Evolutionary conservation across 2,113 vertebrate genomes (phyloP).

Genomic region (Daboia siamensis): DNA sequence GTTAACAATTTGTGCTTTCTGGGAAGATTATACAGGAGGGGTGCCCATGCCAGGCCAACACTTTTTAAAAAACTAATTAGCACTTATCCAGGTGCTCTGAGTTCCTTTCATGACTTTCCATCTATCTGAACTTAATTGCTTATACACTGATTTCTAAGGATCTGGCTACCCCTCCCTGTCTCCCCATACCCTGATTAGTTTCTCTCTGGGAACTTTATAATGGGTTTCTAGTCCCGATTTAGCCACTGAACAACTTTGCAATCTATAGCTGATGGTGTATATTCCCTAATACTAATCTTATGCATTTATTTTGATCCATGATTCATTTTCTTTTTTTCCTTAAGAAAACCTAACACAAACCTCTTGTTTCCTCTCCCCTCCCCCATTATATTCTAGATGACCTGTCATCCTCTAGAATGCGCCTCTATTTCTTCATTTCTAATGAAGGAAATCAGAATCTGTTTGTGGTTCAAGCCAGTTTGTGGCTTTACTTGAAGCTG

Average conservation of each 20-base stretch:
- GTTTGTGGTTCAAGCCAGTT: constrained; percentile 91
- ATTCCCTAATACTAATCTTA: background rate
- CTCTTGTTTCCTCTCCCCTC: constrained; percentile 52
- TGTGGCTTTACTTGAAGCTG: constrained; percentile 96
- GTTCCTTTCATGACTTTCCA: constrained; percentile 30
- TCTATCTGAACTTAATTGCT: constrained; percentile 43
- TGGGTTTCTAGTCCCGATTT: constrained; percentile 50
- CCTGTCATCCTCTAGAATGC: constrained; percentile 78
- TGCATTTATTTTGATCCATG: constrained; percentile 8
- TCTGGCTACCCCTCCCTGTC: constrained; percentile 15
- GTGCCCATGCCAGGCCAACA: constrained; percentile 47
- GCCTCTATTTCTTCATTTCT: constrained; percentile 91
- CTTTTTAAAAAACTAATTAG: constrained; percentile 25
- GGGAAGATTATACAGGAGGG: constrained; percentile 31
- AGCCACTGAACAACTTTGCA: constrained; percentile 38
- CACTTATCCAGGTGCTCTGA: constrained; percentile 37
- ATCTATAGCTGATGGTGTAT: constrained; percentile 43
- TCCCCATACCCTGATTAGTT: constrained; percentile 16
- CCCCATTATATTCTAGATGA: constrained; percentile 81
- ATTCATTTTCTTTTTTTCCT: constrained; percentile 11
- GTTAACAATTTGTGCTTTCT: constrained; percentile 49
- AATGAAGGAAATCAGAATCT: constrained; percentile 98
- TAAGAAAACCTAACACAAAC: constrained; percentile 1
- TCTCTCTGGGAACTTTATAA: constrained; percentile 56
- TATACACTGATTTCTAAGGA: constrained; percentile 53